Conservation (phyloP, 2,113 vertebrate species). For the Apaloderma vittatum region DNA sequence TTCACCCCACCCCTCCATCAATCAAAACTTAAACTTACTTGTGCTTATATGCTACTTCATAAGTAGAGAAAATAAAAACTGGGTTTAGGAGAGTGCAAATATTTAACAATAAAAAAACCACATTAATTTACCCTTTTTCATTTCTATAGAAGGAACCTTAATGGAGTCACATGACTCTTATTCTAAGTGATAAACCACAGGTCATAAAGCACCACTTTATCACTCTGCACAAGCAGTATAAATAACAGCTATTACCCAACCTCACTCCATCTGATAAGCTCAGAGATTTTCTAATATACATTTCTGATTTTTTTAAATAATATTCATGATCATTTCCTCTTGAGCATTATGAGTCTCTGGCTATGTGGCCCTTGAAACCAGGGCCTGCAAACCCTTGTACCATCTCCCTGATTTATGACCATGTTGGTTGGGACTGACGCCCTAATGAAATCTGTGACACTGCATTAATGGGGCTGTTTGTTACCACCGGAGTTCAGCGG, state of each 20-base stretch:
- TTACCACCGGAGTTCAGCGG: slow-evolving; percentile 79
- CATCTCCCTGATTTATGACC: slow-evolving; percentile 87
- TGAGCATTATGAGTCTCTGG: slow-evolving; percentile 73
- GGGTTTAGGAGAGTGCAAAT: slow-evolving; percentile 75
- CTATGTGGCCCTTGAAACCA: slow-evolving; percentile 77
- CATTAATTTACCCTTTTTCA: slow-evolving; percentile 78
- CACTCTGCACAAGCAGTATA: slow-evolving; percentile 79
- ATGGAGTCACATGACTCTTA: slow-evolving; percentile 80
- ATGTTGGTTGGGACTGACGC: slow-evolving; percentile 74
- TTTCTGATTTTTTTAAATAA: slow-evolving; percentile 79
- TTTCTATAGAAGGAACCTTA: slow-evolving; percentile 77
- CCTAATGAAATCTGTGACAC: slow-evolving; percentile 85
- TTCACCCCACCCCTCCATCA: slow-evolving; percentile 61
- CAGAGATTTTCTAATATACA: slow-evolving; percentile 76
- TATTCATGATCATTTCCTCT: slow-evolving; percentile 76
- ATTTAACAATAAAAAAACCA: slow-evolving; percentile 78
- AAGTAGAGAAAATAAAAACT: slow-evolving; percentile 73
- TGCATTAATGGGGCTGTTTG: slow-evolving; percentile 83
- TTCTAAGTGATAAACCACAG: slow-evolving; percentile 81
- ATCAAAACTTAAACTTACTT: slow-evolving; percentile 68
- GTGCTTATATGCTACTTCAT: slow-evolving; percentile 60
- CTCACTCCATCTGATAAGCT: slow-evolving; percentile 77
- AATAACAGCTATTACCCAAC: slow-evolving; percentile 79
- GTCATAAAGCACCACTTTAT: slow-evolving; percentile 81
- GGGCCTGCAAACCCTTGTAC: slow-evolving; percentile 79